phyloP scores from a whole-genome alignment of 2,113 vertebrate species.

The Anas platyrhynchos region DNA sequence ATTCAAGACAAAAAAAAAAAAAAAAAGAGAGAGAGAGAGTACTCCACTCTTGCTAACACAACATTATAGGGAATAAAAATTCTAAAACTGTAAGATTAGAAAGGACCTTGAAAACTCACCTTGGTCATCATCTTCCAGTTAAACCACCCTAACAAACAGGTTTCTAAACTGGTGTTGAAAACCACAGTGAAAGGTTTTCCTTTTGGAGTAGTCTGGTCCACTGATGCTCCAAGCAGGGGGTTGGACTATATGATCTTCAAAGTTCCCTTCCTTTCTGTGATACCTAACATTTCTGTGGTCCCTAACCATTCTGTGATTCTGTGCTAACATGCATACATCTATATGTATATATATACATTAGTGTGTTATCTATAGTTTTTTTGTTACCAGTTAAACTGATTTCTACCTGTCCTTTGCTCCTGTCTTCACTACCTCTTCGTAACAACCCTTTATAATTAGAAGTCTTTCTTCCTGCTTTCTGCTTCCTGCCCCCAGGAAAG shows the following conservation, averaged over 20 bases:
- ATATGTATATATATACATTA: neutral
- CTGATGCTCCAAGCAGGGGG: neutral
- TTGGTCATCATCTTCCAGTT: neutral
- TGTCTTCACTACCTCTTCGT: neutral
- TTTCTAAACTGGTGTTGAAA: neutral
- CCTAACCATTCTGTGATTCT: no score
- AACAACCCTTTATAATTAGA: neutral
- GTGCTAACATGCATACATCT: no score
- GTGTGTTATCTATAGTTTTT: neutral
- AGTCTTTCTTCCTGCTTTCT: neutral
- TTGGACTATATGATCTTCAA: no score
- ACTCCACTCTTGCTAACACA: neutral
- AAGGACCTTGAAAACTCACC: neutral
- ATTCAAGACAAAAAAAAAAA: neutral
- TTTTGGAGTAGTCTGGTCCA: rapidly evolving
- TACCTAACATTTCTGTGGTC: no score
- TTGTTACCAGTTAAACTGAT: neutral
- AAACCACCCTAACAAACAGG: neutral
- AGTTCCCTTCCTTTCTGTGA: no score
- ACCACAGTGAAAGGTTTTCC: neutral
- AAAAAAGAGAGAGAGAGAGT: no score
- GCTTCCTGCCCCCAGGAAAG: neutral
- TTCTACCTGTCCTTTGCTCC: neutral
- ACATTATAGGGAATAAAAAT: neutral
- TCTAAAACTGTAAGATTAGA: neutral